These are phyloP conservation scores for Lochmaea crataegi DNA, from an alignment of 2,888 invertebrate genomes.

Conservation along the genomic window DNA sequence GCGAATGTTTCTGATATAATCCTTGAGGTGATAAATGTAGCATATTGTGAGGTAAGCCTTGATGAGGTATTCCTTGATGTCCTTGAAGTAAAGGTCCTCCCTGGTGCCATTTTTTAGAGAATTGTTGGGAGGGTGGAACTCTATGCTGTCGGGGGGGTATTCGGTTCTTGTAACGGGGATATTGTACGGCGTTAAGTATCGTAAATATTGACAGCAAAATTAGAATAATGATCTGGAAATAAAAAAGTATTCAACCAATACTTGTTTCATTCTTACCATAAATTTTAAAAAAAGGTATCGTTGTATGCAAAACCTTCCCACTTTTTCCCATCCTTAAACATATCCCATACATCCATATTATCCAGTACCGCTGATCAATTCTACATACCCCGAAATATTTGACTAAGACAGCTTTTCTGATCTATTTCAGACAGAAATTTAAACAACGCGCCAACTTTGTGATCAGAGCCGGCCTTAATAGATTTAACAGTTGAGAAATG, in stretches of 20 bases:
- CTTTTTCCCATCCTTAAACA: too few relatives aligned
- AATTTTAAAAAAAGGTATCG: not conserved
- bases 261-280: too few relatives aligned
- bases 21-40: conserved; percentile 30
- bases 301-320: not conserved
- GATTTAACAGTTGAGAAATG: too few relatives aligned
- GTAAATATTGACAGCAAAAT: conserved; percentile 44
- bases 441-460: too few relatives aligned
- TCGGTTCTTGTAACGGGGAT: conserved; percentile 44
- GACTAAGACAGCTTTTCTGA: too few relatives aligned
- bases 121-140: conserved; percentile 49
- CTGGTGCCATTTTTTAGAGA: conserved; percentile 56
- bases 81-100: conserved; percentile 41
- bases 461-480: too few relatives aligned
- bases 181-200: conserved; percentile 38
- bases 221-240: conserved; percentile 48
- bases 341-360: too few relatives aligned
- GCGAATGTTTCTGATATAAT: not conserved
- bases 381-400: too few relatives aligned
- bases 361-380: too few relatives aligned
- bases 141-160: conserved; percentile 45
- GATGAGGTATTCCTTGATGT: conserved; percentile 45
- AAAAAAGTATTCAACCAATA: not conserved
- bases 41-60: conserved; percentile 49
- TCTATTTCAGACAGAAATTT: too few relatives aligned